Conservation (phyloP, 2,113 vertebrate species). For the Himantopus leucocephalus region DNA sequence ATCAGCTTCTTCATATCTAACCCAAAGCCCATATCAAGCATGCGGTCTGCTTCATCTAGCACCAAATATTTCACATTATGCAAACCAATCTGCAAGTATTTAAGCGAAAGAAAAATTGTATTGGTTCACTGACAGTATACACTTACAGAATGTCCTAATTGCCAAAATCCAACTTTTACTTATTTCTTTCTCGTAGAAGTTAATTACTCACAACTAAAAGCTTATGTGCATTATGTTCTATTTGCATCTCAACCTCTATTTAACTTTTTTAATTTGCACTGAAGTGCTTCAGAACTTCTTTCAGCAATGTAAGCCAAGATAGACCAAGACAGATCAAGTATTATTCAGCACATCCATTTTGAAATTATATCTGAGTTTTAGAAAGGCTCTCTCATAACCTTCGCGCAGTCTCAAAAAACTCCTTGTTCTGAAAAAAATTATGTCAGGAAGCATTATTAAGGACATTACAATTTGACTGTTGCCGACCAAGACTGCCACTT, state of each 20-base stretch:
- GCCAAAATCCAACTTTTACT: not conserved
- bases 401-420: not conserved
- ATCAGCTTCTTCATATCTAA: slow-evolving; percentile 86
- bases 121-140: not conserved
- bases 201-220: not conserved
- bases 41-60: slow-evolving; percentile 94
- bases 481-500: not conserved
- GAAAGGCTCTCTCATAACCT: not conserved
- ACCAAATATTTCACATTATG: slow-evolving; percentile 86
- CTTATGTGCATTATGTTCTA: not conserved
- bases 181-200: not conserved
- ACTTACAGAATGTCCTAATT: accelerated
- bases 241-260: not conserved
- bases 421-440: not conserved
- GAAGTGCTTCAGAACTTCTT: not conserved
- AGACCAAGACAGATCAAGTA: no score
- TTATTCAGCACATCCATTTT: not conserved
- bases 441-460: not conserved
- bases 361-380: not conserved
- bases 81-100: slow-evolving; percentile 79
- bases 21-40: slow-evolving; percentile 97
- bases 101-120: not conserved
- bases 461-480: not conserved
- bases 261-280: not conserved
- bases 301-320: not conserved